These are phyloP conservation scores for Leptopterna dolabrata DNA, from an alignment of 2,888 invertebrate species.

Conservation along the genomic window DNA sequence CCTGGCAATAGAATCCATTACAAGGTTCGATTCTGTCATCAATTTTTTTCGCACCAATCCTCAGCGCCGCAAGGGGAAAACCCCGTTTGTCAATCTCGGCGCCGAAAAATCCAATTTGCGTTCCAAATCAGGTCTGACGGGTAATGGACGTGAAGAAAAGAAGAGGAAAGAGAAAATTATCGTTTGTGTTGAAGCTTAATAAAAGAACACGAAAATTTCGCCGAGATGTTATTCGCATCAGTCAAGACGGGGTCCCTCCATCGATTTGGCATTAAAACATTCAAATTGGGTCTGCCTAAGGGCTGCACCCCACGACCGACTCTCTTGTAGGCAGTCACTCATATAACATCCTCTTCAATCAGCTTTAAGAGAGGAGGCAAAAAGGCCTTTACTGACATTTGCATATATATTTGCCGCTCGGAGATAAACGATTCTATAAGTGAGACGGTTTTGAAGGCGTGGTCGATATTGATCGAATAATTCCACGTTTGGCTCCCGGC, in stretches of 20 bases:
- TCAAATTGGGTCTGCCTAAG: not conserved
- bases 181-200: not conserved
- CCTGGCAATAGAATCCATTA: not conserved
- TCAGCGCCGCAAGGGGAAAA: not conserved
- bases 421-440: not conserved
- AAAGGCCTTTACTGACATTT: not conserved
- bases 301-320: not conserved
- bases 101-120: not conserved
- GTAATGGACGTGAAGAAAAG: not conserved
- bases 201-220: not conserved
- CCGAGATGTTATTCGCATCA: conserved; percentile 6
- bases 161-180: not conserved
- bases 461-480: not conserved
- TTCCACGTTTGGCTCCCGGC: not conserved
- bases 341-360: not conserved
- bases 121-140: not conserved
- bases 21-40: not conserved
- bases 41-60: not conserved
- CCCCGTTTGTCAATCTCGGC: not conserved
- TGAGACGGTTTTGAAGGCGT: not conserved
- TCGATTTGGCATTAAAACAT: not conserved
- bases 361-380: not conserved
- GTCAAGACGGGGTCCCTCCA: not conserved
- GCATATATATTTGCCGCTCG: not conserved
- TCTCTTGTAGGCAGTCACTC: not conserved